A percentile compares a stretch with the other conserved stretches of the same genome.
Conservation (phyloP, 2,888 invertebrate species). For the Campoplex capitator region DNA sequence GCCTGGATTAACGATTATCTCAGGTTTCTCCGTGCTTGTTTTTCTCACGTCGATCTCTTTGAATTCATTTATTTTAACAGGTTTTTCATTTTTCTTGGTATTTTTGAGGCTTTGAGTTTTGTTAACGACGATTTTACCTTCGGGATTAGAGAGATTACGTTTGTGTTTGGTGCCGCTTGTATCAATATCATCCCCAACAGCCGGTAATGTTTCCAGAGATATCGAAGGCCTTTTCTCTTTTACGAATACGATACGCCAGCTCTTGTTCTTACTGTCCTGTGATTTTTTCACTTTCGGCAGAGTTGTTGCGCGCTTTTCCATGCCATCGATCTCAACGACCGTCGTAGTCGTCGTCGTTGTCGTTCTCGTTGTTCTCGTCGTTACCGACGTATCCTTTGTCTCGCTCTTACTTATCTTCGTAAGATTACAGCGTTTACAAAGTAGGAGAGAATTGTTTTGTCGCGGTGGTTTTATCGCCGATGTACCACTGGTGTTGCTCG, state of each 20-base stretch:
- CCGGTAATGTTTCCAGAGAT: constrained; percentile 80
- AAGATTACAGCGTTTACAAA: constrained; percentile 81
- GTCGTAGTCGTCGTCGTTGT: constrained; percentile 43
- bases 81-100: constrained; percentile 65
- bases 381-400: constrained; percentile 66
- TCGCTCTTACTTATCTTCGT: constrained; percentile 73
- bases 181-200: constrained; percentile 63
- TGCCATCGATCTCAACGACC: constrained; percentile 72
- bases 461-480: constrained; percentile 57
- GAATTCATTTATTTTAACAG: constrained; percentile 75
- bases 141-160: constrained; percentile 81
- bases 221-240: constrained; percentile 82
- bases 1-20: constrained; percentile 79
- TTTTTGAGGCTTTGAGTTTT: constrained; percentile 65
- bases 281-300: constrained; percentile 81
- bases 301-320: constrained; percentile 82
- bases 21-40: constrained; percentile 73
- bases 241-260: constrained; percentile 82
- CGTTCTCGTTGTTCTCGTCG: constrained; percentile 37
- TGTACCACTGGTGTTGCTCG: constrained; percentile 53
- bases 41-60: constrained; percentile 77
- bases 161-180: constrained; percentile 75
- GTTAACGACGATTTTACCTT: constrained; percentile 74
- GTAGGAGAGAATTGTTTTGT: constrained; percentile 68
- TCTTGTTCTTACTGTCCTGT: constrained; percentile 80